A percentile compares a stretch with the other conserved stretches of the same genome.
These are phyloP conservation scores for Panulirus ornatus DNA, from an alignment of 1,140 invertebrate genomes.

Conservation along the genomic window DNA sequence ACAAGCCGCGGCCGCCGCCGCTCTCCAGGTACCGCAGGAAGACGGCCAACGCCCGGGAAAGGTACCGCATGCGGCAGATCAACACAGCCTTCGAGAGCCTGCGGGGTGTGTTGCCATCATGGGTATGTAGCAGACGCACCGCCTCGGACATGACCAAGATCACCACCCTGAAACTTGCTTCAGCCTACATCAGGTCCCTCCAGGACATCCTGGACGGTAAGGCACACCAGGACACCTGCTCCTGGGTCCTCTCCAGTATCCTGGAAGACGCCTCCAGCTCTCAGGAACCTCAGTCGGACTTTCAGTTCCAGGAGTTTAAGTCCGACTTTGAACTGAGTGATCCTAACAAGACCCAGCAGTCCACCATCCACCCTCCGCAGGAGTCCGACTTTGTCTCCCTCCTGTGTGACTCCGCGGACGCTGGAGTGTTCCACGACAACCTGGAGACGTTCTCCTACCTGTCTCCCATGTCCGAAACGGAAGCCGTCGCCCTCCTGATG, in stretches of 20 bases:
- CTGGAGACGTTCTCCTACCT: constrained; percentile 44
- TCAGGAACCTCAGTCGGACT: constrained; percentile 13
- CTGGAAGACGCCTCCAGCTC: constrained; percentile 12
- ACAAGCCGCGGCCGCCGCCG: constrained; percentile 47
- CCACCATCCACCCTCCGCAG: neutral
- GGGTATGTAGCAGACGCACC: constrained; percentile 36
- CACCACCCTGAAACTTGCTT: constrained; percentile 44
- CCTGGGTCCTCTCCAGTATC: constrained; percentile 52
- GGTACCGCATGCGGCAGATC: constrained; percentile 47
- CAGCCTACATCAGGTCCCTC: constrained; percentile 41
- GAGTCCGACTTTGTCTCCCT: constrained; percentile 38
- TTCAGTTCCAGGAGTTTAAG: constrained; percentile 18
- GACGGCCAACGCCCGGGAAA: constrained; percentile 44
- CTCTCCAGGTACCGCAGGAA: constrained; percentile 55
- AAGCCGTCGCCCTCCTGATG: constrained; percentile 30
- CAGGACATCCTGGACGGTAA: constrained; percentile 40
- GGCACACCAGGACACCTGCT: constrained; percentile 44
- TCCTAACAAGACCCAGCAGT: constrained; percentile 23
- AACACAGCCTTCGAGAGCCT: constrained; percentile 40
- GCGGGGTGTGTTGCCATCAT: constrained; percentile 35
- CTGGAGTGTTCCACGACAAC: constrained; percentile 38
- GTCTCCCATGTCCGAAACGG: constrained; percentile 40
- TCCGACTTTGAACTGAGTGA: neutral
- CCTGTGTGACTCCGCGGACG: constrained; percentile 24
- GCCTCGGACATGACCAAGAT: constrained; percentile 56